These are phyloP conservation scores for Amiota mariae DNA, from an alignment of 2,888 invertebrate species.

Conservation along the genomic window DNA sequence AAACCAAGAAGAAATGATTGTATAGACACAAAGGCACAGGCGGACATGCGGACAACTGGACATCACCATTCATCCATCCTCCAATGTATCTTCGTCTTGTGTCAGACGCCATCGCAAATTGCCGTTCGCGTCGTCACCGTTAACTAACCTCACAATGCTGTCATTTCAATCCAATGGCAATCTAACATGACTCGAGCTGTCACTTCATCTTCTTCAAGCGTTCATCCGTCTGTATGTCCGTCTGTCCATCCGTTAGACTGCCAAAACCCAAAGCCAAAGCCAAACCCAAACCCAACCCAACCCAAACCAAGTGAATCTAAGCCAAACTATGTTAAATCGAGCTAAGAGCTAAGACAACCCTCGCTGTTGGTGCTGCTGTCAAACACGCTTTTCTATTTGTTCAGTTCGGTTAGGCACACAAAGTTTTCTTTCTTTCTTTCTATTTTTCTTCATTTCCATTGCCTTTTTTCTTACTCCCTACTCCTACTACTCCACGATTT, in stretches of 20 bases:
- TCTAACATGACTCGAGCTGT: too few species aligned
- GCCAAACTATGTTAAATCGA: constrained; percentile 3
- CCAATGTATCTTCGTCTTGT: not conserved
- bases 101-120: too few species aligned
- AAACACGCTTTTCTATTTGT: constrained; percentile 15
- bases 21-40: not conserved
- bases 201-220: constrained; percentile 29
- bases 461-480: constrained; percentile 3
- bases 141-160: too few species aligned
- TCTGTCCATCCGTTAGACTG: constrained; percentile 3
- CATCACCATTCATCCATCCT: not conserved
- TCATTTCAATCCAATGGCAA: too few species aligned
- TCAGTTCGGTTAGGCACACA: not conserved
- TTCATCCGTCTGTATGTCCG: constrained; percentile 25
- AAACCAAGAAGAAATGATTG: not conserved
- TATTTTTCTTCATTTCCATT: not conserved
- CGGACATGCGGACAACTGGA: not conserved
- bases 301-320: not conserved
- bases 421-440: constrained; percentile 6
- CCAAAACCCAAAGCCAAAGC: not conserved
- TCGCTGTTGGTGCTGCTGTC: not conserved
- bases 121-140: too few species aligned
- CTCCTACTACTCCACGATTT: not conserved
- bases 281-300: not conserved
- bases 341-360: not conserved